Base-by-base conservation (phyloP, 2,797 vertebrate species). In the Microctenopoma lineatum region DNA sequence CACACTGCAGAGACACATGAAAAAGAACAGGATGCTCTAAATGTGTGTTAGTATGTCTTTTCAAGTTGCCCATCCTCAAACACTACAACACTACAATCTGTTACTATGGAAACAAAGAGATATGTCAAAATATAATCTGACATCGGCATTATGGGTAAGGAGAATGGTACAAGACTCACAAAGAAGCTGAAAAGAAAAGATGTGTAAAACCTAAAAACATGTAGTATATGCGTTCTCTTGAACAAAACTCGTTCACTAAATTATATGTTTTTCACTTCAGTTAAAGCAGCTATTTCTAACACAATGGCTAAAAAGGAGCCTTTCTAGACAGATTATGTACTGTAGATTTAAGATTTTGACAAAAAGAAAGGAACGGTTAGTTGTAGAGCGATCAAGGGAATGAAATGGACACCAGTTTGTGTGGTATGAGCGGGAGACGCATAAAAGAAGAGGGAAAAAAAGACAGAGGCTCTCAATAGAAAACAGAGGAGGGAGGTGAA, bases 401-500 rank as follows among this genome's bases (percentile, higher is more conserved):
- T 81, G 75, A 81, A 87, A 84, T 55, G 18, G 77, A 87, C 77
- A 80, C 79, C 74, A 32, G 32, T 45, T 54, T 64, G 73, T 54
- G 73, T 67, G 63, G 64, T 75, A 59, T 65, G 50, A 85, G 87
- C 69, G 72, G 57, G 81, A 87, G 83, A 84, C 61, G 80, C 59
- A 87, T 75, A 80, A 86, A 78, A 68, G 70, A 36, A 80, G 25
- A 73, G 68, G 72, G 63, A 75, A 74, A 81, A 75, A 57, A 74
- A 57, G 59, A 47, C 1, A 32, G 46, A 29, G n/a, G 47, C 65
- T 55, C 67, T 62, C 54, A 72, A 65, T 59, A 64, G 83, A 85
- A 83, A 87, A 73, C 58, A 76, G 77, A 84, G 70, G 48, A 79
- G 74, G 71, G 63, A 88, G 88, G 83, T 84, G 85, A 90, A 89